These are phyloP conservation scores for Drosophila ananassae DNA, from an alignment of 1,140 invertebrate species.

Conservation along the genomic window DNA sequence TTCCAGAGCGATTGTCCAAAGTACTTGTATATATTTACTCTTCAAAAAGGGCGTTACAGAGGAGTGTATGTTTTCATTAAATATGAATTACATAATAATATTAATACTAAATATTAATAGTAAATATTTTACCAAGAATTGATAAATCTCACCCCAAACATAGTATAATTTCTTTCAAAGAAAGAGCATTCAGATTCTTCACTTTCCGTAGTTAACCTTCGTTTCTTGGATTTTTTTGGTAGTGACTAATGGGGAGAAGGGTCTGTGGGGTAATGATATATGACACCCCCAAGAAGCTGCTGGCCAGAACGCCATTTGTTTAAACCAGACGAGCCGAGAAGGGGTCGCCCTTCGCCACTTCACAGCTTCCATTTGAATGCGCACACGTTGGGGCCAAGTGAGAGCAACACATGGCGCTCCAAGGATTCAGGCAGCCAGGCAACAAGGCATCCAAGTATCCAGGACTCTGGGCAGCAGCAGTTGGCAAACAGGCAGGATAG, in stretches of 20 bases:
- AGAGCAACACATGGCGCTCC: constrained; percentile 72
- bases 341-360: constrained; percentile 35
- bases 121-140: background rate
- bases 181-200: constrained; percentile 16
- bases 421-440: constrained; percentile 9
- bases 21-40: constrained; percentile 40
- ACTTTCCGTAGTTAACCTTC: constrained; percentile 8
- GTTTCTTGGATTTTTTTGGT: constrained; percentile 15
- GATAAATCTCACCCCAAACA: no score
- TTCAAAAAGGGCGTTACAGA: background rate
- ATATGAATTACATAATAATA: background rate
- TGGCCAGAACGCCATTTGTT: constrained; percentile 74
- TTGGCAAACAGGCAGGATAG: constrained; percentile 15
- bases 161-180: background rate
- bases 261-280: constrained; percentile 68
- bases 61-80: no score
- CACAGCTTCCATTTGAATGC: constrained; percentile 80
- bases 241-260: constrained; percentile 2
- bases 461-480: constrained; percentile 5
- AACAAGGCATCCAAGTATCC: constrained; percentile 3
- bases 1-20: constrained; percentile 53
- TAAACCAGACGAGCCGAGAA: constrained; percentile 52
- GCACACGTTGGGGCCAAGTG: constrained; percentile 56
- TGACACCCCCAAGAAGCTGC: constrained; percentile 73
- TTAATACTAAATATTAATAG: background rate